Evolutionary conservation across 2,113 vertebrate genomes (phyloP), one percentile per base, ranked within the genome.

Genomic region (Trochalopteron elliotii): DNA sequence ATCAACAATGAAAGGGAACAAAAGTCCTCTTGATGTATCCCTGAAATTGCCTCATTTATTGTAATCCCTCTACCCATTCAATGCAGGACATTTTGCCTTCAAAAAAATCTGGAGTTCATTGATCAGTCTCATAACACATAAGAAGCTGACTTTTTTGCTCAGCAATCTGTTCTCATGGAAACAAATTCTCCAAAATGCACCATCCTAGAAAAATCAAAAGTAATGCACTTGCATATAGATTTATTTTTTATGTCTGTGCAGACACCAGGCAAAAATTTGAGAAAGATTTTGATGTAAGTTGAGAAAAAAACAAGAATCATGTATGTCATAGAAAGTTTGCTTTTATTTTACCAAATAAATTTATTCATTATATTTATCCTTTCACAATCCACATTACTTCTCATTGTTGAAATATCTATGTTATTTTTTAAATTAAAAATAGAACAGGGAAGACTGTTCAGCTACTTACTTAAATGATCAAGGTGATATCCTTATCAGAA

Each of bases 141-240:
- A 89, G 13, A 83, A 89, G 13, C 56, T 55, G 30, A 89, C 77
- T 81, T 28, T 89, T 82, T 87, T 87, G 76, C 69, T 92, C 31
- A 56, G 77, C 60, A 76, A 92, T 91, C 61, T 82, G 89, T 94
- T 97, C 93, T 95, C 94, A 94, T 93, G 89, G 94, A 96, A 95
- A 96, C 86, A 94, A 89, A 91, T 87, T 93, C 69, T 75, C 28
- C 61, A 94, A 84, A 89, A 87, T 24, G 60, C 37, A 68, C 25
- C 52, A 76, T 57, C 13, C 44, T 60, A 83, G 65, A 89, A 95
- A 95, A 97, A 92, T 94, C 87, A 84, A 93, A 89, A 89, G 44
- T 84, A 94, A 95, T 92, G 52, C 10, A 71, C 79, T 84, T 89
- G 12, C 15, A 40, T 24, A 94, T 84, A 89, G 94, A 94, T 87